Evolutionary conservation across 2,888 invertebrate species (phyloP), one percentile per base, ranked within the genome.

Genomic region (Gerosis bhagava): DNA sequence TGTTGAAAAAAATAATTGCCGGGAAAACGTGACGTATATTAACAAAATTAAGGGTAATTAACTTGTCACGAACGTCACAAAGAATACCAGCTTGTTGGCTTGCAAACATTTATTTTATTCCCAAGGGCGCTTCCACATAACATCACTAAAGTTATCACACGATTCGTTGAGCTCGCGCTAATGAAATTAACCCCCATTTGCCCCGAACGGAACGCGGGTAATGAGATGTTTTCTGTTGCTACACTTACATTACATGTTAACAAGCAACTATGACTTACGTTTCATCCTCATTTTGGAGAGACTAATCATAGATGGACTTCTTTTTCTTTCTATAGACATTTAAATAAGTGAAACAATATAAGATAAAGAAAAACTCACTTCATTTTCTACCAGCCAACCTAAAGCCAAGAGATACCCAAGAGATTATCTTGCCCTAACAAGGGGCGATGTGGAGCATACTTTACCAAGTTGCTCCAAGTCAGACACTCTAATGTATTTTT

Each of bases 61-160:
- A 73, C 74, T 65, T 65, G 71, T 73, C n/a, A n/a, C n/a, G 67
- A 69, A 66, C 70, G 70, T 72, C 68, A 68, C 63, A 62, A 57
- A 51, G 58, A 65, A 63, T 57, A 56, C 52, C 52, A 48, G 53
- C 54, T 60, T 39, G 54, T 58, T 50, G 58, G 59, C 60, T 57
- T 56, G 57, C 63, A 65, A 71, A 74, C 74, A 73, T 66, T 63
- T 67, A 56, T 59, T 53, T 41, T 44, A 47, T 41, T 77, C 80
- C 79, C 86, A 63, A 60, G 82, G 77, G 84, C 58, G 62, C 74
- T 67, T 73, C 67, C 75, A 71, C 74, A 80, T 77, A 81, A 77
- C 83, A 77, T 75, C 75, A 75, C 77, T 83, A 82, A 84, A 86
- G 81, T 86, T 86, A 84, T 86, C 84, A 86, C 84, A 86, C 83